Evolutionary conservation across 2,888 invertebrate genomes (phyloP).

Genomic region (Acholoe squamosa): DNA sequence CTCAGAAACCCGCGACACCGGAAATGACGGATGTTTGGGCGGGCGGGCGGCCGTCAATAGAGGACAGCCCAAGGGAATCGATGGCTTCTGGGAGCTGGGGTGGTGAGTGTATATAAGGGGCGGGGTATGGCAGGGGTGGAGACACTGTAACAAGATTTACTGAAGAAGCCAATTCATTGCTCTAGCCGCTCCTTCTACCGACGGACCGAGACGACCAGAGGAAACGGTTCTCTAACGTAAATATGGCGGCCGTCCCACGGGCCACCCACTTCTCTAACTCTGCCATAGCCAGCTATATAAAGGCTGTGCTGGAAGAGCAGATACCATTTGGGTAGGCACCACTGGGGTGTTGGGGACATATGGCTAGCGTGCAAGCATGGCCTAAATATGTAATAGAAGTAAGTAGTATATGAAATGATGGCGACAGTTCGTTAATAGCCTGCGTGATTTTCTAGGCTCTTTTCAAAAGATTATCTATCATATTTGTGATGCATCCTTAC

Average conservation of each 20-base stretch:
- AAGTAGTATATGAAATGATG: too few relatives aligned
- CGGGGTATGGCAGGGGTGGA: not conserved
- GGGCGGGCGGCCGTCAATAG: constrained; percentile 37
- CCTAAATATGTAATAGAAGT: too few relatives aligned
- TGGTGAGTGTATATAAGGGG: not conserved
- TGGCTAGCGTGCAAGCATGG: too few relatives aligned
- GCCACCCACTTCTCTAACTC: not conserved
- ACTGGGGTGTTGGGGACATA: too few relatives aligned
- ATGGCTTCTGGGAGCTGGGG: not conserved
- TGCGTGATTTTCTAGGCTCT: too few relatives aligned
- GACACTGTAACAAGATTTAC: constrained; percentile 20
- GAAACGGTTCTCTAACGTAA: constrained; percentile 22
- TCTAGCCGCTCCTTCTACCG: not conserved
- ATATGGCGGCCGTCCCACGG: not conserved
- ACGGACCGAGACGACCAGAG: not conserved
- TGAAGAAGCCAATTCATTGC: constrained; percentile 32
- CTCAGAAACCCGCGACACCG: constrained; percentile 38
- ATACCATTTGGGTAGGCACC: too few relatives aligned
- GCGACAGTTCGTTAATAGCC: too few relatives aligned
- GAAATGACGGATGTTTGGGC: constrained; percentile 38
- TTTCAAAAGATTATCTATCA: too few relatives aligned
- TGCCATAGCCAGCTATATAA: not conserved
- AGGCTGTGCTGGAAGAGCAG: not conserved
- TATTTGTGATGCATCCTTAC: too few relatives aligned
- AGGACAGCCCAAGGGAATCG: not conserved